Evolutionary conservation across 2,888 invertebrate genomes (phyloP), one percentile per base, ranked within the genome.

Genomic region (Troides oblongomaculatus): DNA sequence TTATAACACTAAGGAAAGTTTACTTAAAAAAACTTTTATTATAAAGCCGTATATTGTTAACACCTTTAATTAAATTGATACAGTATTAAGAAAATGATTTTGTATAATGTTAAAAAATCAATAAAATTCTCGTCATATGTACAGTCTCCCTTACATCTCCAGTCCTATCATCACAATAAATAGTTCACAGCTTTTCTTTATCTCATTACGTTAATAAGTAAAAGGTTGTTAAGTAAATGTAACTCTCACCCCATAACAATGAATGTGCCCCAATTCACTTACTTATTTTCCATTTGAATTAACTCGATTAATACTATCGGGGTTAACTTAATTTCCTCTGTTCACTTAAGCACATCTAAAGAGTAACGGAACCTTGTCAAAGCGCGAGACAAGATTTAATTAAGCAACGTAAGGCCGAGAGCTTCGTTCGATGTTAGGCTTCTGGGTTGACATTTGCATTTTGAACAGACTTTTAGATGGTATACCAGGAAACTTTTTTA

Each of bases 311-410:
- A 30, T 58, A 59, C 59, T 60, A 66, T 60, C 59, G 60, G 60
- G 59, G 66, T 66, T 66, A 66, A 66, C 50, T 66, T 66, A 66
- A 66, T 66, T 62, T 67, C 56, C 18, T 56, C 23, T 64, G 53
- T 64, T 68, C 68, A 59, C 39, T 64, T 64, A 23, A 46, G 46
- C 36, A n/a, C 53, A 53, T 53, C 59, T 50, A 30, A 59, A 64
- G 64, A 56, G 64, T 43, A 59, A 68, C 69, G 64, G 36, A 64
- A 69, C 60, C 61, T 61, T 69, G 60, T 69, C 64, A 64, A 64
- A 60, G 69, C 69, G 39, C 17, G 69, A 69, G 56, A 69, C 69
- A 64, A 69, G 69, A 69, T 69, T 69, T 69, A 69, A 69, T 69
- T 69, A 69, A 69, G 64, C 43, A 43, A 53, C 60, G 56, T 64